phyloP scores from a whole-genome alignment of 2,113 vertebrate species.

The Alethe castanea region DNA sequence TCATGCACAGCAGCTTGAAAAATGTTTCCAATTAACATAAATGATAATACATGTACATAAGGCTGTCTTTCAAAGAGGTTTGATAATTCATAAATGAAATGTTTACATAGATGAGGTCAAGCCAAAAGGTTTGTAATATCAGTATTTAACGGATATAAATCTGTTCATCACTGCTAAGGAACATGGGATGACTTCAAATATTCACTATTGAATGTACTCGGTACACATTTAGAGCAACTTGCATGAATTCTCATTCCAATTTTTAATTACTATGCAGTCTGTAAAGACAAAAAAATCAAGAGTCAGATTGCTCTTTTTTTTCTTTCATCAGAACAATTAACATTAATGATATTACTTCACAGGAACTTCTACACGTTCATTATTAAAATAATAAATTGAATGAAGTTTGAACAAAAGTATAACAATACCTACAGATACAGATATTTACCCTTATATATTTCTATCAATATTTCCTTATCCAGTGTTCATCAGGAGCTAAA shows the following conservation, averaged over 20 bases:
- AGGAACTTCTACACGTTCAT: neutral
- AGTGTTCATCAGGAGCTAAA: neutral
- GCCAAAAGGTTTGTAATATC: conserved; percentile 20
- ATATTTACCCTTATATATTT: neutral
- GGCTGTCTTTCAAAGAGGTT: conserved; percentile 31
- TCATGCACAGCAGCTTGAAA: conserved; percentile 37
- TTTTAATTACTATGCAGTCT: conserved; percentile 51
- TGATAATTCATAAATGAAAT: neutral
- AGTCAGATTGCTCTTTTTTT: conserved; percentile 40
- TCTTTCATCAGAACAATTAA: conserved; percentile 54
- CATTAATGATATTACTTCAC: neutral
- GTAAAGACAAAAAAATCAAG: conserved; percentile 28
- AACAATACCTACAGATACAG: neutral
- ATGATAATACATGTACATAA: neutral
- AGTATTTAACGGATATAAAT: conserved; percentile 39
- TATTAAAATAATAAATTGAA: neutral
- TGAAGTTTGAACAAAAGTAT: neutral
- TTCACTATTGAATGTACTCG: neutral
- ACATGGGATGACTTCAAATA: neutral
- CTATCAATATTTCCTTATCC: neutral
- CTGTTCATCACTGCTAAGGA: neutral
- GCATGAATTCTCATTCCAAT: conserved; percentile 22
- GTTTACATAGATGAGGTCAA: conserved; percentile 28
- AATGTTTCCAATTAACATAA: neutral
- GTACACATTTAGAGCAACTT: neutral